Conservation (phyloP, 2,888 invertebrate genomes). For the Microplitis deprimator region DNA sequence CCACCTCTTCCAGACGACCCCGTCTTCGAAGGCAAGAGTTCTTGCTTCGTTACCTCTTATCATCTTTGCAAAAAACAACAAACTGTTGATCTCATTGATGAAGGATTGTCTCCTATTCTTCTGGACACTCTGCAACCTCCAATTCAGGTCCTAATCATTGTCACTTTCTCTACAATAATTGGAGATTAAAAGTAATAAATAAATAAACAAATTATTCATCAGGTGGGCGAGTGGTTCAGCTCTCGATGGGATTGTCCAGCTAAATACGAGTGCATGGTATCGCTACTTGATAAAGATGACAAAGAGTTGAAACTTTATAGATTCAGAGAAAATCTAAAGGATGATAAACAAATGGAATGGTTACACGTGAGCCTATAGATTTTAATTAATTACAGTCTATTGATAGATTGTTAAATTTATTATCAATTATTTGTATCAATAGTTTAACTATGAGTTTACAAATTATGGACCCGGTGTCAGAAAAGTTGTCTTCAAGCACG, state of each 20-base stretch:
- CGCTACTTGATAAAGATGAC: background rate
- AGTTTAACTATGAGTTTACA: conserved; percentile 73
- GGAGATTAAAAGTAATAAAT: too few relatives aligned
- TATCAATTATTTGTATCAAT: conserved; percentile 23
- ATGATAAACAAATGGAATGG: background rate
- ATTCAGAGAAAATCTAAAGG: background rate
- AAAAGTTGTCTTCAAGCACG: conserved; percentile 73
- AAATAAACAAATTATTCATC: background rate
- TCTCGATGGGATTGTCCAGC: background rate
- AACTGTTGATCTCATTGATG: conserved; percentile 68
- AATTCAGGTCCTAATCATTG: conserved; percentile 67
- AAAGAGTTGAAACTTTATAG: background rate
- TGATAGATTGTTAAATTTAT: too few relatives aligned
- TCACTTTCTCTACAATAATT: too few relatives aligned
- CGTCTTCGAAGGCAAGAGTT: conserved; percentile 68
- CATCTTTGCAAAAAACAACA: conserved; percentile 72
- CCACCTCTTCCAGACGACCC: conserved; percentile 70
- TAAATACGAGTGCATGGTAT: background rate
- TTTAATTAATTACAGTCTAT: too few relatives aligned
- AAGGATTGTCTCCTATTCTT: conserved; percentile 69
- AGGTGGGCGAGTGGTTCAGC: conserved; percentile 1
- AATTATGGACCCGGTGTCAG: conserved; percentile 73
- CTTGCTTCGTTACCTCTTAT: conserved; percentile 75
- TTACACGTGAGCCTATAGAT: conserved; percentile 25
- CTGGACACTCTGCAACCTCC: conserved; percentile 73